phyloP scores from a whole-genome alignment of 2,113 vertebrate genomes.

The Thalassarche chlororhynchos region DNA sequence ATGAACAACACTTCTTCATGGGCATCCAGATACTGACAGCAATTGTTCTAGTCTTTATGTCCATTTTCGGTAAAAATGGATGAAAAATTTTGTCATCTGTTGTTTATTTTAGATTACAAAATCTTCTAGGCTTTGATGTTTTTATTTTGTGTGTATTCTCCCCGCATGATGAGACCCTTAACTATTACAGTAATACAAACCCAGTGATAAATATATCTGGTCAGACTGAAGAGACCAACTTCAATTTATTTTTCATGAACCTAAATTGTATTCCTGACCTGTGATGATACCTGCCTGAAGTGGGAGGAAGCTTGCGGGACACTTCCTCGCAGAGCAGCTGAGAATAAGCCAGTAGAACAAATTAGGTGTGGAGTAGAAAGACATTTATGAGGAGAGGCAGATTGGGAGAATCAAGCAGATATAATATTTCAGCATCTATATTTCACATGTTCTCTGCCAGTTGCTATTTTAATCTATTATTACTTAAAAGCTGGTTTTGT shows the following conservation, averaged over 20 bases:
- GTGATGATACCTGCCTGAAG: background rate
- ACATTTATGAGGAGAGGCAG: background rate
- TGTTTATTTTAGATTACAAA: background rate
- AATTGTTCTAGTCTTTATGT: background rate
- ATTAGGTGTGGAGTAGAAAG: background rate
- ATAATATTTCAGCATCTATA: background rate
- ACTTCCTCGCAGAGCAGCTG: background rate
- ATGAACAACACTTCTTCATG: background rate
- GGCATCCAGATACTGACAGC: background rate
- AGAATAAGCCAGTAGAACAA: background rate
- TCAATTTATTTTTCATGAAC: background rate
- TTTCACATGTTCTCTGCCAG: background rate
- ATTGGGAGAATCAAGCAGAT: background rate
- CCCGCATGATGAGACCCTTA: background rate
- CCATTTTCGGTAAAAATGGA: background rate
- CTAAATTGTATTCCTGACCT: background rate
- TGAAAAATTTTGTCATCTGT: background rate
- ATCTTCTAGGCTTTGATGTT: background rate
- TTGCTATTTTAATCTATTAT: background rate
- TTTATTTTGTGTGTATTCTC: background rate
- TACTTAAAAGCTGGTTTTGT: background rate
- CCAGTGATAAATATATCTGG: background rate
- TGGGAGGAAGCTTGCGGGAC: background rate
- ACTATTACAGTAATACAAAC: background rate
- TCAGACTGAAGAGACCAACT: background rate